Evolutionary conservation across 2,797 vertebrate species (phyloP), one percentile per base, ranked within the genome.

Genomic region (Steatocranus sp.): DNA sequence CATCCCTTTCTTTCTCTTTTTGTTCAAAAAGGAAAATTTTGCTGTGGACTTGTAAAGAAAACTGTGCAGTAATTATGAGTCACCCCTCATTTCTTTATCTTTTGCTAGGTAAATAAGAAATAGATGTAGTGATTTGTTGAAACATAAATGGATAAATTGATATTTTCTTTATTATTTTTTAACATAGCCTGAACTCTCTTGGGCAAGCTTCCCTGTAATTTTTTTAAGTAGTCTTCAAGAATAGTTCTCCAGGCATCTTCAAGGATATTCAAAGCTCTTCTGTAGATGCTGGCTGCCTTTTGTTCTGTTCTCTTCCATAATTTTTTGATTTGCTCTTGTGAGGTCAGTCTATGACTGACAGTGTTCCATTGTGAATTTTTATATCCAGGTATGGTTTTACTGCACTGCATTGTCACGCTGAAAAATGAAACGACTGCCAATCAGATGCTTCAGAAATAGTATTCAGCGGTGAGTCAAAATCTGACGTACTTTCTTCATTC

Each of bases 1-100:
- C 68, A 54, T 85, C 80, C 20, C 27, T 76, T 80, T 84, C 23
- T 75, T 54, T 49, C 46, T 78, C 78, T 80, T 51, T 82, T 23
- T 77, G 70, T 8, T 78, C 30, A 46, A 20, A 79, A 50, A 74
- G 8, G 32, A 49, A 76, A 80, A 82, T 85, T 73, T 88, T 86
- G 56, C 83, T 81, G 78, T 66, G 17, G 38, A 76, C 75, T 75
- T 83, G 46, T 73, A 30, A n/a, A 70, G 23, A 46, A 17, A 17
- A 18, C 63, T 7, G 36, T 25, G 20, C 36, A 25, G 10, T 25
- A 25, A 43, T 27, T 25, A 43, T 70, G 7, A 66, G n/a, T 34
- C n/a, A 38, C 61, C 11, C 34, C 61, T 9, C 15, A 27, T 70
- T 30, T 70, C 38, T 30, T 46, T 70, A 70, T 70, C 17, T 48